Conservation (phyloP, 2,797 vertebrate genomes). For the Moxostoma hubbsi region DNA sequence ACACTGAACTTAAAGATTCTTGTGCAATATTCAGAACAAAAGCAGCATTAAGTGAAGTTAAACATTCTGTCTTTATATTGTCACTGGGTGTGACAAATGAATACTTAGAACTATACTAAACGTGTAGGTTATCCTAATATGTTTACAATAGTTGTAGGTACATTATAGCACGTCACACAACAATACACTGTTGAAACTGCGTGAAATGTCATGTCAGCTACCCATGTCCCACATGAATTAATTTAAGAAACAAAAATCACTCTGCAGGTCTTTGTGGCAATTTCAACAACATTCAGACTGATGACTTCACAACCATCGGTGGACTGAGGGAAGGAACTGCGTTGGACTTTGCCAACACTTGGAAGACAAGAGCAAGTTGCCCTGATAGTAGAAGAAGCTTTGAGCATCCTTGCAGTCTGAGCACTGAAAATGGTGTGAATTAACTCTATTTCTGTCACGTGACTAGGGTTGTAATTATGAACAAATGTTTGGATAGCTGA, state of each 20-base stretch:
- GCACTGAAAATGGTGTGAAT: slow-evolving; percentile 80
- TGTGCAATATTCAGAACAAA: background rate
- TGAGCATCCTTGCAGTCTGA: slow-evolving; percentile 82
- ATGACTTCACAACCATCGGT: slow-evolving; percentile 80
- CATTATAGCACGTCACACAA: no score
- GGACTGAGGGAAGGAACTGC: slow-evolving; percentile 84
- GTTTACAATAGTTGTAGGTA: no score
- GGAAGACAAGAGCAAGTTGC: slow-evolving; percentile 81
- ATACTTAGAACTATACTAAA: no score
- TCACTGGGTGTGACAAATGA: no score
- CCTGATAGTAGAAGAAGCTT: slow-evolving; percentile 70
- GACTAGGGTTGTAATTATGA: no score
- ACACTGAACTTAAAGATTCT: background rate
- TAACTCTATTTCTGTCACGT: background rate
- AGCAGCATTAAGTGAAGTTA: background rate
- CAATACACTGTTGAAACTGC: no score
- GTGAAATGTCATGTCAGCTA: no score
- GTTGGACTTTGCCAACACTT: slow-evolving; percentile 81
- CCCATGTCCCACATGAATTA: background rate
- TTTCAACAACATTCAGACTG: slow-evolving; percentile 82
- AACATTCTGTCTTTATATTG: background rate
- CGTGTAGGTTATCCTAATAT: no score
- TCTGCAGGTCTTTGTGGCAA: slow-evolving; percentile 86
- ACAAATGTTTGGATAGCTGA: no score
- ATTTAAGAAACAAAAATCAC: background rate